These are phyloP conservation scores for Orbicella faveolata DNA, from an alignment of 64 coral and sea anemone species.

Conservation along the genomic window DNA sequence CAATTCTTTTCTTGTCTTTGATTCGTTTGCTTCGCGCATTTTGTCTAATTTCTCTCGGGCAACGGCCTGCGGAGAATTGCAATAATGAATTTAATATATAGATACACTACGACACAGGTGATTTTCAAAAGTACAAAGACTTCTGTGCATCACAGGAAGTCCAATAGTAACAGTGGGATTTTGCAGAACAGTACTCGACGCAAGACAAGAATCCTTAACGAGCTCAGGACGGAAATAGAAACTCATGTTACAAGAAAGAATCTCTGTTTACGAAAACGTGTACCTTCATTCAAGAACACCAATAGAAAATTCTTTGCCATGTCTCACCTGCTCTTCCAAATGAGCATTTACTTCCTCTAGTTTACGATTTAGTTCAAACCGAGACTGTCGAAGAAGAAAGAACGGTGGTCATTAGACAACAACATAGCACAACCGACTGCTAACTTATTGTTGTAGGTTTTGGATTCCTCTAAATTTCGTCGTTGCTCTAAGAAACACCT, in stretches of 20 bases:
- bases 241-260: too few species aligned
- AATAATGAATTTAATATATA: background rate
- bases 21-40: conserved; percentile 71
- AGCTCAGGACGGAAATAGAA: too few species aligned
- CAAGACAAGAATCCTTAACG: too few species aligned
- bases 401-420: too few species aligned
- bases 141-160: too few species aligned
- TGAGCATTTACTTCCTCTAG: conserved; percentile 89
- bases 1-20: conserved; percentile 73
- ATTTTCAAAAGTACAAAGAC: too few species aligned
- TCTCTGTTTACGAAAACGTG: background rate
- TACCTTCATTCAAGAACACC: background rate
- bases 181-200: too few species aligned
- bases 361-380: conserved; percentile 86
- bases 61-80: conserved; percentile 42
- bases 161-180: too few species aligned
- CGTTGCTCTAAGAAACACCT: too few species aligned
- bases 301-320: background rate
- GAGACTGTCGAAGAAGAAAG: conserved; percentile 46
- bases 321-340: conserved; percentile 72
- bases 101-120: background rate
- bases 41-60: conserved; percentile 68
- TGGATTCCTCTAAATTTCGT: too few species aligned
- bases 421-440: too few species aligned
- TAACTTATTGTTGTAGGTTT: too few species aligned